A percentile compares a stretch with the other conserved stretches of the same genome.
Evolutionary conservation across 1,140 invertebrate genomes (phyloP).

Genomic region (Battus philenor): DNA sequence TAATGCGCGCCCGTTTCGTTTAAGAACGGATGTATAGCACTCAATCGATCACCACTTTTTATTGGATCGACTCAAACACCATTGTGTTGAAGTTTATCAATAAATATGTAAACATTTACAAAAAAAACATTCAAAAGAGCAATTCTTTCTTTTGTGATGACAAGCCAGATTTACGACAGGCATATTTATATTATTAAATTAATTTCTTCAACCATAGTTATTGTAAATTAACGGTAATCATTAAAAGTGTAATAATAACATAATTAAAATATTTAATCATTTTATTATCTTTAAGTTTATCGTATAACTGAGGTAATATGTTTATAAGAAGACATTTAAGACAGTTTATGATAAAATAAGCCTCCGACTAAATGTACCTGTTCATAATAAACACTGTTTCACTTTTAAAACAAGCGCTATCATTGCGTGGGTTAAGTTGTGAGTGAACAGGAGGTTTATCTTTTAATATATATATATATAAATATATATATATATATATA

Average conservation of each 20-base stretch:
- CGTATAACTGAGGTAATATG: conserved; percentile 40
- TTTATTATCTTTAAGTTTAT: conserved; percentile 28
- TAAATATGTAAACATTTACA: conserved; percentile 43
- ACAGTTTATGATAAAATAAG: conserved; percentile 51
- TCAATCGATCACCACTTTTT: conserved; percentile 60
- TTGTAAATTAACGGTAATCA: not conserved
- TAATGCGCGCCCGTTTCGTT: conserved; percentile 34
- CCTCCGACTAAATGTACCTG: conserved; percentile 53
- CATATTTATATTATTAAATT: conserved; percentile 1
- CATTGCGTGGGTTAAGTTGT: conserved; percentile 24
- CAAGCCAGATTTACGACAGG: not conserved
- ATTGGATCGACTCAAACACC: conserved; percentile 36
- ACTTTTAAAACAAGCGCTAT: conserved; percentile 43
- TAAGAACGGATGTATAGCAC: conserved; percentile 43
- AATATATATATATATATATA: too few relatives aligned
- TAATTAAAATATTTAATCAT: conserved; percentile 50
- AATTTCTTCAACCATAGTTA: conserved; percentile 1
- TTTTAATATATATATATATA: too few relatives aligned
- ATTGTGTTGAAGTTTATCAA: conserved; percentile 53
- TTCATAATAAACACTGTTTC: conserved; percentile 61
- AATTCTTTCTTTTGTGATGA: conserved; percentile 1
- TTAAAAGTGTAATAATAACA: too few relatives aligned
- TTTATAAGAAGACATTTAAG: conserved; percentile 70
- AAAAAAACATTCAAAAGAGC: conserved; percentile 23
- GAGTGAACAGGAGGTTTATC: too few relatives aligned